These are phyloP conservation scores for Eublepharis macularius DNA, from an alignment of 2,113 vertebrate species.

Conservation along the genomic window DNA sequence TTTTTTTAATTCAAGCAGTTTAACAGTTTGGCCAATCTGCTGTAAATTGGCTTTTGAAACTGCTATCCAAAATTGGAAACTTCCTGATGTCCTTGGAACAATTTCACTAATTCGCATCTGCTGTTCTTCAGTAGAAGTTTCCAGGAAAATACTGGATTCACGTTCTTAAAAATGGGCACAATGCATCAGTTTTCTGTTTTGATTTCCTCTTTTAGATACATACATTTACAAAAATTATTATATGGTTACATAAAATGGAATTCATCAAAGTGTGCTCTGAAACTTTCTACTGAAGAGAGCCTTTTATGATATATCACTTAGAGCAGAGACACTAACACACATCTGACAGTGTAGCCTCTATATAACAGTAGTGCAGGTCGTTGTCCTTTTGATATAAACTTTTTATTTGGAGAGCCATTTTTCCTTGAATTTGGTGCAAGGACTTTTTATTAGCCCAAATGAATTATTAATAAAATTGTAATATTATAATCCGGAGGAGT, in stretches of 20 bases:
- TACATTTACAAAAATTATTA: neutral
- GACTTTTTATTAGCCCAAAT: neutral
- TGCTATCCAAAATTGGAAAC: slow-evolving; percentile 23
- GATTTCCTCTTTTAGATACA: accelerated
- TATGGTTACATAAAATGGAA: neutral
- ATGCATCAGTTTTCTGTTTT: neutral
- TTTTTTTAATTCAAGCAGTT: slow-evolving; percentile 21
- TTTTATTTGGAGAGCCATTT: slow-evolving; percentile 9
- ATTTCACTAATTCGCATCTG: slow-evolving; percentile 12
- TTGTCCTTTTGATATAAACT: neutral
- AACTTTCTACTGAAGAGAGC: neutral
- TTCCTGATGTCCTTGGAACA: slow-evolving; percentile 30
- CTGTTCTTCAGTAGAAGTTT: neutral
- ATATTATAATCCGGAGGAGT: neutral
- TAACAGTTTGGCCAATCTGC: slow-evolving; percentile 49
- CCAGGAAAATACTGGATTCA: neutral
- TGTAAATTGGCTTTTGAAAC: slow-evolving; percentile 23
- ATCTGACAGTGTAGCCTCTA: neutral
- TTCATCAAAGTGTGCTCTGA: neutral
- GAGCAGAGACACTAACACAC: neutral
- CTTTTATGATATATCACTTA: neutral
- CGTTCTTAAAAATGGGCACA: neutral
- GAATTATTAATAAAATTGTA: neutral
- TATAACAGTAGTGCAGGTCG: neutral
- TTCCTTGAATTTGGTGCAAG: neutral